These are phyloP conservation scores for Aproaerema taeniolella DNA, from an alignment of 2,888 invertebrate species.

Conservation along the genomic window DNA sequence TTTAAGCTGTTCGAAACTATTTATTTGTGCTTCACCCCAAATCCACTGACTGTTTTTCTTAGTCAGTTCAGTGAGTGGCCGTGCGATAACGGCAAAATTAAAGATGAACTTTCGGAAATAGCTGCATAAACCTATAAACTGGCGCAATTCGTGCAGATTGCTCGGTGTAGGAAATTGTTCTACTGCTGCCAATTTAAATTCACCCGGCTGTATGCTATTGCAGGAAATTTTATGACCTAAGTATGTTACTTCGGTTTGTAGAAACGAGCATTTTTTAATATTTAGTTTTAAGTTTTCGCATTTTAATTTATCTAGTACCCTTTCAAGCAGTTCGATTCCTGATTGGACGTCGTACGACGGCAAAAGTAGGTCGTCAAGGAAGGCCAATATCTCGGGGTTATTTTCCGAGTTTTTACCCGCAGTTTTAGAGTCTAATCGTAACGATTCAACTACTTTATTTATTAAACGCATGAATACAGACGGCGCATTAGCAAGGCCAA, in stretches of 20 bases:
- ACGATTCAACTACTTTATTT: slow-evolving; percentile 12
- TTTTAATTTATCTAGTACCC: slow-evolving; percentile 14
- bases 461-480: slow-evolving; percentile 14
- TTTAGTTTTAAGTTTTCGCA: slow-evolving; percentile 25
- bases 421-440: no score
- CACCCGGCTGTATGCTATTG: slow-evolving; percentile 21
- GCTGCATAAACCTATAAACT: slow-evolving; percentile 27
- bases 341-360: slow-evolving; percentile 14
- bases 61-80: slow-evolving; percentile 23
- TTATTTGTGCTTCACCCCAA: slow-evolving; percentile 17
- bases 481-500: slow-evolving; percentile 10
- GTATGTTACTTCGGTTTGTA: slow-evolving; percentile 23
- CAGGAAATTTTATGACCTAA: slow-evolving; percentile 26
- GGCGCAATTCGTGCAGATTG: slow-evolving; percentile 26
- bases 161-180: slow-evolving; percentile 22
- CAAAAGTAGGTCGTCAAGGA: slow-evolving; percentile 21
- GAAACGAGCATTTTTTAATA: slow-evolving; percentile 25
- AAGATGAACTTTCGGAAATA: slow-evolving; percentile 30
- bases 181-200: slow-evolving; percentile 20
- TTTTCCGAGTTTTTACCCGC: background rate
- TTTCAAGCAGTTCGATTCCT: slow-evolving; percentile 15
- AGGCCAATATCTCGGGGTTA: slow-evolving; percentile 6
- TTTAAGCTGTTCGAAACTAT: slow-evolving; percentile 6
- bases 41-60: slow-evolving; percentile 24
- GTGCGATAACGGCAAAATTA: slow-evolving; percentile 26